Base-by-base conservation (phyloP, 2,888 invertebrate species). In the Drosophila hawaiiensis region DNA sequence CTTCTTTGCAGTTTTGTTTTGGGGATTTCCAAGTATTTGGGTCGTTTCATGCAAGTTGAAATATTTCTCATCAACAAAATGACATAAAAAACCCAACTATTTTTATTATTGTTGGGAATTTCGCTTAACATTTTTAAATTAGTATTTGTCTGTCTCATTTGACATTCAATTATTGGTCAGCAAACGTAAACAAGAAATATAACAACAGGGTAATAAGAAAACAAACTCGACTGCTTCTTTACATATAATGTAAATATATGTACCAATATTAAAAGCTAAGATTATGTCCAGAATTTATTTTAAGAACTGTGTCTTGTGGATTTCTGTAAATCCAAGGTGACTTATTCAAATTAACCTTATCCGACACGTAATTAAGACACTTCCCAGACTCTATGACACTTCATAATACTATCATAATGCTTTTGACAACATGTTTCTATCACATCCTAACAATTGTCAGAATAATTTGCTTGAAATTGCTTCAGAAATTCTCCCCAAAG, bases 1-100 rank as follows among this genome's bases (percentile, higher is more conserved):
- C 29, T 62, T 69, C 66, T 31, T 69, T 71, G 54, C 43, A 35
- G 69, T 37, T 9, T 56, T 58, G 47, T 39, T 41, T 39, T 29
- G 55, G 39, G 59, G 53, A 59, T 56, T 83, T 65, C 55, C 67
- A 69, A 65, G 75, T 56, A 83, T 89, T 83, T 76, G 61, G 84
- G 73, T 76, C 76, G 79, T 61, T 73, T 72, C 64, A 58, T 52
- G 76, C 68, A 56, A 37, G 54, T 71, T 66, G 39, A 71, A 68
- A 70, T 66, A 53, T 65, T 59, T 64, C 19, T 4, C 16, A 49
- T 39, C 29, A 58, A 55, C 52, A 69, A 63, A 53, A 41, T 41
- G n/a, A 25, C 29, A 22, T 49, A 28, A 62, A 62, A 49, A 47
- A 31, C 47, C n/a, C 16, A 60, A 50, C 31, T 3, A 47, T 33